Evolutionary conservation across 1,140 invertebrate genomes (phyloP), one percentile per base, ranked within the genome.

Genomic region (Zelostemma sp.): DNA sequence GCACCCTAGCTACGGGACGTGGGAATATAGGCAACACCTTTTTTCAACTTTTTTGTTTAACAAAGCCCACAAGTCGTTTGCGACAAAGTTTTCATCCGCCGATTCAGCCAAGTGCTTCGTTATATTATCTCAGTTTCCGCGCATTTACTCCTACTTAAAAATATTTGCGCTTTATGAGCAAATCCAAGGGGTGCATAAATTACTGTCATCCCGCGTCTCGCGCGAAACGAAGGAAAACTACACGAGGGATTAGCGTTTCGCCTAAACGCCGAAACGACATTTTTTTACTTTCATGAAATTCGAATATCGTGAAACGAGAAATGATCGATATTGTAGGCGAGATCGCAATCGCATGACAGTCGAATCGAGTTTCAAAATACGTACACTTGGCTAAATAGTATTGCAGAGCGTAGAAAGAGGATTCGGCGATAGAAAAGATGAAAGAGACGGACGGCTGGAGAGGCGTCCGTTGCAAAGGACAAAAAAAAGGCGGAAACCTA

Each of bases 111-210:
- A 51, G 16, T 46, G 40, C 19, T 28, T 48, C 58, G 58, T 57
- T 64, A 70, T 65, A 46, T n/a, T n/a, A n/a, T 62, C 62, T 51
- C 55, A 58, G 61, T 74, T 75, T 76, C 75, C 55, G 66, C 62
- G 64, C 78, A 77, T 77, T 80, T 80, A 73, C 73, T 72, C 70
- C 73, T 74, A 74, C 77, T 80, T 79, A 75, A 77, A 81, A 81
- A 81, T 79, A 80, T 80, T 80, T 80, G 73, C 75, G 61, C 75
- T 78, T 79, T 76, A 78, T 76, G 80, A 78, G 73, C 64, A 76
- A 57, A 61, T 68, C 69, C 67, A 56, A 74, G 69, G 80, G 80
- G 79, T 81, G 79, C 80, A 81, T 80, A 81, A 80, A 81, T 81
- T 81, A 80, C 68, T 59, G 66, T 56, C 38, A 51, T 54, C 9